phyloP scores from a whole-genome alignment of 1,140 invertebrate species.

The Brachionus asplanchnoidis region DNA sequence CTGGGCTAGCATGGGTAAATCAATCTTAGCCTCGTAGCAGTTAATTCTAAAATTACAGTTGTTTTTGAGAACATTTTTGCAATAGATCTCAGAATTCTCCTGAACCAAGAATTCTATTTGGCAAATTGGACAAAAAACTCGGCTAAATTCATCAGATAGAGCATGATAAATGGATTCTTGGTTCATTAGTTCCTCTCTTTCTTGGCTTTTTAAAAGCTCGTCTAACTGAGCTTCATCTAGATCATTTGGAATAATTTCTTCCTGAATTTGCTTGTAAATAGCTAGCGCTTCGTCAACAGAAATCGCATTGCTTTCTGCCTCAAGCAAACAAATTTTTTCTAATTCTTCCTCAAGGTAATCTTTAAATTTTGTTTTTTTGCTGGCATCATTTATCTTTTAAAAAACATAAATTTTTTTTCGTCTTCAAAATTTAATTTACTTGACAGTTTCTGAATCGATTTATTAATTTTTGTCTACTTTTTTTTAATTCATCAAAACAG shows the following conservation, averaged over 20 bases:
- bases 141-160: not conserved
- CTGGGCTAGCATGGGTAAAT: not conserved
- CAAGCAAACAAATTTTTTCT: conserved; percentile 40
- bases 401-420: not conserved
- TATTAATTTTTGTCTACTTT: conserved; percentile 34
- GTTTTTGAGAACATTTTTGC: not conserved
- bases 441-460: conserved; percentile 31
- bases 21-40: not conserved
- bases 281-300: conserved; percentile 21
- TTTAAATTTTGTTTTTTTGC: conserved; percentile 5
- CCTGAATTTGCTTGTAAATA: conserved; percentile 41
- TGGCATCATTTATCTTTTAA: not conserved
- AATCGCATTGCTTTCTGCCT: conserved; percentile 9
- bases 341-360: conserved; percentile 28
- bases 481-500: conserved; percentile 39
- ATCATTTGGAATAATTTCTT: conserved; percentile 13
- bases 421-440: not conserved
- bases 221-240: conserved; percentile 13
- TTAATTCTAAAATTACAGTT: conserved; percentile 4
- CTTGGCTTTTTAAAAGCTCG: not conserved
- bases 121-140: conserved; percentile 24
- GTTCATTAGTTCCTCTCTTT: conserved; percentile 11
- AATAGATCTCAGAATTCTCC: not conserved
- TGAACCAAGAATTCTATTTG: conserved; percentile 34
- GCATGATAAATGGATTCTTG: not conserved